A percentile compares a stretch with the other conserved stretches of the same genome.
These are phyloP conservation scores for Hippocampus mohnikei DNA, from an alignment of 2,113 vertebrate species.

Conservation along the genomic window DNA sequence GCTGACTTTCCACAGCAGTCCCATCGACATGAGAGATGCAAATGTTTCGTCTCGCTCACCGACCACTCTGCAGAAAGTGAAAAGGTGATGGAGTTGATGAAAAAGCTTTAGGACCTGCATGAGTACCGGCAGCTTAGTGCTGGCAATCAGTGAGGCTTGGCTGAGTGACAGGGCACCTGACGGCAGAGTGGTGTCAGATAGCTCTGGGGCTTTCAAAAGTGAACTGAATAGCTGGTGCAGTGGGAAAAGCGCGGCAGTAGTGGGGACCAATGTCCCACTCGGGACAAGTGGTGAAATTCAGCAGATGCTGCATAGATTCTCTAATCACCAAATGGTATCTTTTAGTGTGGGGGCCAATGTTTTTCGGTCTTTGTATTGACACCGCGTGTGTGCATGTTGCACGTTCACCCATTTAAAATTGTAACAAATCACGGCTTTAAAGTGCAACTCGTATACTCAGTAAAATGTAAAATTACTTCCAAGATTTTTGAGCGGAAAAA, in stretches of 20 bases:
- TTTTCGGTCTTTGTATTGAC: too few species aligned
- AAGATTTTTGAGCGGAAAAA: too few species aligned
- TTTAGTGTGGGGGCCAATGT: neutral
- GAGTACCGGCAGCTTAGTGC: constrained; percentile 41
- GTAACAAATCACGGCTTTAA: too few species aligned
- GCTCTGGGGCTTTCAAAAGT: constrained; percentile 44
- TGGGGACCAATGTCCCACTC: constrained; percentile 45
- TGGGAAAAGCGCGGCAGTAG: constrained; percentile 21
- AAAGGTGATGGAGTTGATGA: constrained; percentile 42
- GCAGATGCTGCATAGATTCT: constrained; percentile 45
- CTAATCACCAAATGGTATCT: constrained; percentile 24
- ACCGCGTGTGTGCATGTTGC: too few species aligned
- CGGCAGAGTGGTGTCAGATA: constrained; percentile 57
- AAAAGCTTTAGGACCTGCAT: constrained; percentile 52
- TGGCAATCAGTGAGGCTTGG: constrained; percentile 55
- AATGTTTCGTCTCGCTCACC: constrained; percentile 19
- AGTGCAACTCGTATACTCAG: too few species aligned
- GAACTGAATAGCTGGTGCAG: constrained; percentile 22
- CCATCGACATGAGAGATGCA: constrained; percentile 12
- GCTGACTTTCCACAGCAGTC: neutral
- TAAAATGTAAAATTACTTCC: too few species aligned
- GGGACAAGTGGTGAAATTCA: constrained; percentile 55
- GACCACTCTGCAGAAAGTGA: constrained; percentile 28
- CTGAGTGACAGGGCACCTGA: constrained; percentile 60
- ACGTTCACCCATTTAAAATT: too few species aligned